Evolutionary conservation across 2,797 vertebrate genomes (phyloP).

Genomic region (Cryptoblepharus egeriae): DNA sequence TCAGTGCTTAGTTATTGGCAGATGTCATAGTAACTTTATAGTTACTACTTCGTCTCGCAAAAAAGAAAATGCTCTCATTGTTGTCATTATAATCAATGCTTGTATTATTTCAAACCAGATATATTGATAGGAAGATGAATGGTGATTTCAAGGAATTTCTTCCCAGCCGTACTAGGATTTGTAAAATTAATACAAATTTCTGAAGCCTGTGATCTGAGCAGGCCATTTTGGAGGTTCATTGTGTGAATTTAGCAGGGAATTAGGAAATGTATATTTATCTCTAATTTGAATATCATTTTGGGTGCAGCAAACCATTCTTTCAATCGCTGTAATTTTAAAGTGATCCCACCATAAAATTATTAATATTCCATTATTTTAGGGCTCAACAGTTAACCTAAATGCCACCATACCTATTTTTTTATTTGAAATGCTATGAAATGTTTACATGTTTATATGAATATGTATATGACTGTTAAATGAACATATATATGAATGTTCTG

Average conservation of each 20-base stretch:
- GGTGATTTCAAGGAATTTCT: not conserved
- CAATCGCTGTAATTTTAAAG: not conserved
- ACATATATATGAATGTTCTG: too few relatives aligned
- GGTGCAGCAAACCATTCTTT: constrained; percentile 11
- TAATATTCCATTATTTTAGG: not conserved
- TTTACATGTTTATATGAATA: too few relatives aligned
- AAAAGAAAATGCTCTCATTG: not conserved
- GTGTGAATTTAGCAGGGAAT: not conserved
- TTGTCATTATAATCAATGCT: not conserved
- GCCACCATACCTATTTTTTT: constrained; percentile 5
- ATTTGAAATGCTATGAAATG: not conserved
- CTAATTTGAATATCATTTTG: not conserved
- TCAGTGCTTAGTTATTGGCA: constrained; percentile 10
- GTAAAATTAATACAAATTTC: not conserved
- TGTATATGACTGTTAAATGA: too few relatives aligned
- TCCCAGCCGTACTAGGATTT: not conserved
- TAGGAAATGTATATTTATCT: not conserved
- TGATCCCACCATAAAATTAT: not conserved
- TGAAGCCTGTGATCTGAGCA: not conserved
- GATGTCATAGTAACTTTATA: not conserved
- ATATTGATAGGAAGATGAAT: not conserved
- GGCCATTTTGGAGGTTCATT: not conserved
- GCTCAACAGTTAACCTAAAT: not conserved
- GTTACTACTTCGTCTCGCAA: not conserved
- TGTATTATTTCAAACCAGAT: not conserved